A percentile compares a stretch with the other conserved stretches of the same genome.
Evolutionary conservation across 2,113 vertebrate species (phyloP).

Genomic region (Drymodes brunneopygia): DNA sequence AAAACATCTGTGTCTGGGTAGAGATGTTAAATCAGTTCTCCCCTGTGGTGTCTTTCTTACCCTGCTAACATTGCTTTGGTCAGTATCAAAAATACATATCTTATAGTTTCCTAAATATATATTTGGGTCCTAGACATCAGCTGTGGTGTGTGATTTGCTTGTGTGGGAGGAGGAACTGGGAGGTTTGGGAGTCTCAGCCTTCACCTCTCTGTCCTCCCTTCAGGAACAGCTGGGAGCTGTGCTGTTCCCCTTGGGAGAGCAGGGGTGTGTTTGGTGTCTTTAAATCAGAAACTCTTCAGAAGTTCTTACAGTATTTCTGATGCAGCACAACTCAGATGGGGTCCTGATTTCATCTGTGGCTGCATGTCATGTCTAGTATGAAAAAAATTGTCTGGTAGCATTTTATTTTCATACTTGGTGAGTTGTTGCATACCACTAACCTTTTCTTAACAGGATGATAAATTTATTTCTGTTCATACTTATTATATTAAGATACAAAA

Average conservation of each 20-base stretch:
- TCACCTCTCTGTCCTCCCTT: not conserved
- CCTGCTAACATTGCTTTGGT: not conserved
- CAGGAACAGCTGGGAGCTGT: not conserved
- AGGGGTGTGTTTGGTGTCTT: not conserved
- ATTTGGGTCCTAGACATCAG: not conserved
- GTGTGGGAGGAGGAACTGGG: not conserved
- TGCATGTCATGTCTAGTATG: not conserved
- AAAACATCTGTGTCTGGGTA: not conserved
- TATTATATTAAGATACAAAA: not conserved
- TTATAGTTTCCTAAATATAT: not conserved
- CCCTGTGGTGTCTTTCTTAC: not conserved
- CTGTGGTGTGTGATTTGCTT: not conserved
- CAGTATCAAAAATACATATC: not conserved
- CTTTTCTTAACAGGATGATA: not conserved
- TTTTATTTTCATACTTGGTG: not conserved
- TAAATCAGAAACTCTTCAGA: not conserved
- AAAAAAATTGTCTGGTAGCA: not conserved
- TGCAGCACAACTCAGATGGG: not conserved
- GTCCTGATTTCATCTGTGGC: not conserved
- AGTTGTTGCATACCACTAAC: not conserved
- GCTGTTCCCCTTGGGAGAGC: not conserved
- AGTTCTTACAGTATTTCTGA: not conserved
- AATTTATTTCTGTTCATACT: not conserved
- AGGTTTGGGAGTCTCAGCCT: not conserved
- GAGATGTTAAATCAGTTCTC: not conserved